Percentiles rank a stretch among this genome's conserved stretches.
These are phyloP conservation scores for Epinotia ramella DNA, from an alignment of 2,888 invertebrate species.

Conservation along the genomic window DNA sequence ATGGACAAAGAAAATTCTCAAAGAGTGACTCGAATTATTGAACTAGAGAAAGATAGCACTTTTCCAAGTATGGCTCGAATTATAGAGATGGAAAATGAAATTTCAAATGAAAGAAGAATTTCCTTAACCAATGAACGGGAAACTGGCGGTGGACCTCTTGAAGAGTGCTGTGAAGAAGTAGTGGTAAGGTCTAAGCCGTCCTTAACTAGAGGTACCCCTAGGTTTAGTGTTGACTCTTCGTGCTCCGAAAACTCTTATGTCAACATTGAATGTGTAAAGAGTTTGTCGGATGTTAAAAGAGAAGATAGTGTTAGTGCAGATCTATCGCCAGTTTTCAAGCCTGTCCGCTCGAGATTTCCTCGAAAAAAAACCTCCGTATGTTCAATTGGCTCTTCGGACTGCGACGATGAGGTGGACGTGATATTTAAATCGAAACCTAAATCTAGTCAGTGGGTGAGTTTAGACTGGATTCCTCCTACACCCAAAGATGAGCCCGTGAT, in stretches of 20 bases:
- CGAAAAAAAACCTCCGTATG: conserved; percentile 82
- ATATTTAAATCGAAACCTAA: conserved; percentile 85
- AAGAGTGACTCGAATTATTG: conserved; percentile 73
- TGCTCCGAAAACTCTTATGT: conserved; percentile 85
- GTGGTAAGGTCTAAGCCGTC: conserved; percentile 72
- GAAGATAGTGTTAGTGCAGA: conserved; percentile 69
- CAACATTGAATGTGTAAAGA: conserved; percentile 82
- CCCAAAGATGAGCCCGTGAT: conserved; percentile 82
- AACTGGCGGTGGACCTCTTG: conserved; percentile 73
- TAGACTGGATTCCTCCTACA: conserved; percentile 83
- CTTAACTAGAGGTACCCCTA: conserved; percentile 73
- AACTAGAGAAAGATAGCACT: conserved; percentile 73
- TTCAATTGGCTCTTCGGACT: conserved; percentile 83
- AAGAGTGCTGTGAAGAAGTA: conserved; percentile 70
- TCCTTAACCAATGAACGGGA: conserved; percentile 81
- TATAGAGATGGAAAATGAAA: conserved; percentile 83
- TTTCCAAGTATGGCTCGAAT: conserved; percentile 82
- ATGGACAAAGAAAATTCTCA: conserved; percentile 68
- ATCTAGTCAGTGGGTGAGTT: conserved; percentile 85
- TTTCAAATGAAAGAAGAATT: conserved; percentile 80
- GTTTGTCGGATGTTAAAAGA: conserved; percentile 83
- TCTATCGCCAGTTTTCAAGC: conserved; percentile 69
- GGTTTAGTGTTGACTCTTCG: conserved; percentile 83
- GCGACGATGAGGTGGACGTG: conserved; percentile 83
- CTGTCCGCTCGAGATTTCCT: conserved; percentile 76